Evolutionary conservation across 2,888 invertebrate species (phyloP).

Genomic region (Hanleya hanleyi): DNA sequence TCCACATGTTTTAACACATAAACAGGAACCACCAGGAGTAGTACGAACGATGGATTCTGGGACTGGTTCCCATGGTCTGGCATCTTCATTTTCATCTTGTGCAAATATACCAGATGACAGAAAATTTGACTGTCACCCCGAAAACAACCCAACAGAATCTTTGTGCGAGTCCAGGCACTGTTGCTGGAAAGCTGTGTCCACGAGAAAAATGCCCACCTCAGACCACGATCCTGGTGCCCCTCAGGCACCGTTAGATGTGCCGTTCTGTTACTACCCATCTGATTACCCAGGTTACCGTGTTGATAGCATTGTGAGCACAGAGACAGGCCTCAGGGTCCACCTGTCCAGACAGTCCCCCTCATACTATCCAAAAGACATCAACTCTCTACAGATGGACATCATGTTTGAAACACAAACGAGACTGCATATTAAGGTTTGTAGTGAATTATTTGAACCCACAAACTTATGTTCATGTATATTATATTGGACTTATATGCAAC

Average conservation of each 20-base stretch:
- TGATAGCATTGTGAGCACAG: conserved; percentile 20
- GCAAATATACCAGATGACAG: conserved; percentile 19
- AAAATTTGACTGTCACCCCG: conserved; percentile 59
- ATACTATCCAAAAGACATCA: conserved; percentile 45
- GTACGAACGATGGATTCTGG: neutral
- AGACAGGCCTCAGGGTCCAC: conserved; percentile 32
- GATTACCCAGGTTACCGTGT: conserved; percentile 44
- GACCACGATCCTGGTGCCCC: conserved; percentile 4
- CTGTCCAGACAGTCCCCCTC: conserved; percentile 37
- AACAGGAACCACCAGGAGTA: neutral
- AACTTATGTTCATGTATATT: too few species aligned
- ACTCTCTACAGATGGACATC: conserved; percentile 44
- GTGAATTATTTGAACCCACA: too few species aligned
- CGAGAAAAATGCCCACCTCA: conserved; percentile 14
- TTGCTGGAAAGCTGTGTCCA: conserved; percentile 43
- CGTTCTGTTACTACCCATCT: conserved; percentile 52
- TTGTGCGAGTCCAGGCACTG: conserved; percentile 48
- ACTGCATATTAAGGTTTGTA: conserved; percentile 51
- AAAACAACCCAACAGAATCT: conserved; percentile 25
- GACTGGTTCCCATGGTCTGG: neutral
- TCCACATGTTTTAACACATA: neutral
- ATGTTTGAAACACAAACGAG: conserved; percentile 44
- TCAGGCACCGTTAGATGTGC: conserved; percentile 39
- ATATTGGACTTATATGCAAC: too few species aligned
- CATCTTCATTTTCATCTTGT: neutral